Percentiles rank a stretch among this genome's conserved stretches.
phyloP scores from a whole-genome alignment of 2,797 vertebrate genomes.

The Rhynchonycteris naso region DNA sequence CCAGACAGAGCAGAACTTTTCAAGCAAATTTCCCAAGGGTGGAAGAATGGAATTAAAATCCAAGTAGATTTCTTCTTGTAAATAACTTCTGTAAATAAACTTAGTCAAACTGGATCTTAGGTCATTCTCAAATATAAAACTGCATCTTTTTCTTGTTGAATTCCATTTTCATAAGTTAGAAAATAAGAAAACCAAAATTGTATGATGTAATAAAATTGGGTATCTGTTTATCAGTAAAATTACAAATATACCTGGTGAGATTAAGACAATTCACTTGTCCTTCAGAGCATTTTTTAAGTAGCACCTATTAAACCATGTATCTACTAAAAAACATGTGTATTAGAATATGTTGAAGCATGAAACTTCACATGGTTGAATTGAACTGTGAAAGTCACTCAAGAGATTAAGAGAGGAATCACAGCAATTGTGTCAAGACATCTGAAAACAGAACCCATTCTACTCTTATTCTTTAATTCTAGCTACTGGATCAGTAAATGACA shows the following conservation, averaged over 20 bases:
- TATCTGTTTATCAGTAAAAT: background rate
- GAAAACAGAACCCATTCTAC: background rate
- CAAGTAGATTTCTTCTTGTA: background rate
- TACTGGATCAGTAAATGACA: background rate
- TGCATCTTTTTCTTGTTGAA: background rate
- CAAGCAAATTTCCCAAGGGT: background rate
- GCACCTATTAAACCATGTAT: background rate
- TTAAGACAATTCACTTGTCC: background rate
- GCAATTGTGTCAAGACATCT: background rate
- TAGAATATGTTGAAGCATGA: background rate
- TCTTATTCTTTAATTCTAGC: background rate
- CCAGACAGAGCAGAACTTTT: background rate
- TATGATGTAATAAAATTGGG: background rate
- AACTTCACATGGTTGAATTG: background rate
- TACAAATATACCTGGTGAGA: background rate
- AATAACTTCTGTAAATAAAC: background rate
- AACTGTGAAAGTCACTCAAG: background rate
- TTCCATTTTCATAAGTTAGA: background rate
- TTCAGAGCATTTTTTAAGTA: background rate
- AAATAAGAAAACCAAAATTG: background rate
- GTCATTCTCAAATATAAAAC: background rate
- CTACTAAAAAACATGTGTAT: background rate
- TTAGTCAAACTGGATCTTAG: background rate
- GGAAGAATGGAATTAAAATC: background rate
- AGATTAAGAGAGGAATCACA: background rate